Percentiles rank a stretch among this genome's conserved stretches.
These are phyloP conservation scores for Ormia ochracea DNA, from an alignment of 2,888 invertebrate species.

Conservation along the genomic window DNA sequence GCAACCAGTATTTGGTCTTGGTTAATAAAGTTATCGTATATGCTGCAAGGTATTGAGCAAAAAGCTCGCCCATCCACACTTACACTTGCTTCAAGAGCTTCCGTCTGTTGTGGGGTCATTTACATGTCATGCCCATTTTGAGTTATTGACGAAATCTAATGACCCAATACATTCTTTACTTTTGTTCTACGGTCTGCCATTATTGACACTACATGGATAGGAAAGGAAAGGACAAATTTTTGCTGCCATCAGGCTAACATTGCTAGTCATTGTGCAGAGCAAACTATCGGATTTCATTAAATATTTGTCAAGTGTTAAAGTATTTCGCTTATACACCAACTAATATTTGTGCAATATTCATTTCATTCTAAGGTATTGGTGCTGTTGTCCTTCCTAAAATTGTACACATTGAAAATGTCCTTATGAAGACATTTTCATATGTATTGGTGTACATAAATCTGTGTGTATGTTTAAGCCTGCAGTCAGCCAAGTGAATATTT, in stretches of 20 bases:
- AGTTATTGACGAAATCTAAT: slow-evolving; percentile 44
- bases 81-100: neutral
- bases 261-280: neutral
- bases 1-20: no score
- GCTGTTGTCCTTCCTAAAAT: slow-evolving; percentile 26
- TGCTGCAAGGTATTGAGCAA: neutral
- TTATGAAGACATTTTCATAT: neutral
- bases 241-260: neutral
- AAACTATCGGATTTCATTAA: slow-evolving; percentile 42
- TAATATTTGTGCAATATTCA: neutral
- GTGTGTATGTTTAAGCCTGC: slow-evolving; percentile 12
- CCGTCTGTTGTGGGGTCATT: slow-evolving; percentile 28
- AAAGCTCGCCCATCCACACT: no score
- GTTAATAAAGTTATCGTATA: no score
- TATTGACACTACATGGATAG: neutral
- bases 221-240: neutral
- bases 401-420: slow-evolving; percentile 7
- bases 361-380: neutral
- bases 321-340: neutral
- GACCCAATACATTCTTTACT: slow-evolving; percentile 33
- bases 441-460: neutral
- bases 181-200: neutral
- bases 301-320: slow-evolving; percentile 33
- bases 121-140: slow-evolving; percentile 44
- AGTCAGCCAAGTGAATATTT: slow-evolving; percentile 42